Percentiles rank a stretch among this genome's conserved stretches.
These are phyloP conservation scores for Drosophila ironensis DNA, from an alignment of 1,140 invertebrate genomes.

Conservation along the genomic window DNA sequence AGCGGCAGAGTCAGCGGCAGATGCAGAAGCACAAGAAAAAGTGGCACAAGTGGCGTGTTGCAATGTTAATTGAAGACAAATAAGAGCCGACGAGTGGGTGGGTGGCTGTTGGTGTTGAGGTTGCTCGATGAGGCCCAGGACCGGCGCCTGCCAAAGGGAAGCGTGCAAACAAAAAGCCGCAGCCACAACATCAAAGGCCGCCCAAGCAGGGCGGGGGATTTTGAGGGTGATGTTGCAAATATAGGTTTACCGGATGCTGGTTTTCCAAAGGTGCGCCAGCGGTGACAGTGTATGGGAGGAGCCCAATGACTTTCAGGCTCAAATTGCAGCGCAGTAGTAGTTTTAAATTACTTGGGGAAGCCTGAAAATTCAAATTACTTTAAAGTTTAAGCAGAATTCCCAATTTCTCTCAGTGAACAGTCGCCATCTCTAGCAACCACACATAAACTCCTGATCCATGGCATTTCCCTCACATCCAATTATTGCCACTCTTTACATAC, in stretches of 20 bases:
- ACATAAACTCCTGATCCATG: not conserved
- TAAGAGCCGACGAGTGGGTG: constrained; percentile 28
- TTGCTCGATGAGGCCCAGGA: constrained; percentile 29
- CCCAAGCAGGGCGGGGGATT: not conserved
- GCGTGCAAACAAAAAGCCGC: constrained; percentile 51
- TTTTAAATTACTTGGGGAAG: constrained; percentile 49
- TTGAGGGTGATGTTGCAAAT: not conserved
- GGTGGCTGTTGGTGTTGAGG: constrained; percentile 22
- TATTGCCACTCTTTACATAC: constrained; percentile 27
- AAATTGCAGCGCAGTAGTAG: constrained; percentile 30
- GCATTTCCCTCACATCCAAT: not conserved
- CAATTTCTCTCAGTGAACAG: too few species aligned
- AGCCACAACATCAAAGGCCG: constrained; percentile 47
- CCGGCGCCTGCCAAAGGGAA: constrained; percentile 22
- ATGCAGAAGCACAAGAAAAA: constrained; percentile 14
- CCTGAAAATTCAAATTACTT: too few species aligned
- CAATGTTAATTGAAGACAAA: constrained; percentile 66
- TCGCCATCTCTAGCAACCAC: not conserved
- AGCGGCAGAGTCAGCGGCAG: not conserved
- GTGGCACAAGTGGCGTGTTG: constrained; percentile 59
- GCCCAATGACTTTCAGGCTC: constrained; percentile 2
- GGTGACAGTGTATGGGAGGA: constrained; percentile 30
- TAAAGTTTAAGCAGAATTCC: too few species aligned
- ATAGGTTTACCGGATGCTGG: not conserved
- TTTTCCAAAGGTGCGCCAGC: not conserved